A percentile compares a stretch with the other conserved stretches of the same genome.
These are phyloP conservation scores for Gasterosteus nipponicus DNA, from an alignment of 2,113 vertebrate species.

Conservation along the genomic window DNA sequence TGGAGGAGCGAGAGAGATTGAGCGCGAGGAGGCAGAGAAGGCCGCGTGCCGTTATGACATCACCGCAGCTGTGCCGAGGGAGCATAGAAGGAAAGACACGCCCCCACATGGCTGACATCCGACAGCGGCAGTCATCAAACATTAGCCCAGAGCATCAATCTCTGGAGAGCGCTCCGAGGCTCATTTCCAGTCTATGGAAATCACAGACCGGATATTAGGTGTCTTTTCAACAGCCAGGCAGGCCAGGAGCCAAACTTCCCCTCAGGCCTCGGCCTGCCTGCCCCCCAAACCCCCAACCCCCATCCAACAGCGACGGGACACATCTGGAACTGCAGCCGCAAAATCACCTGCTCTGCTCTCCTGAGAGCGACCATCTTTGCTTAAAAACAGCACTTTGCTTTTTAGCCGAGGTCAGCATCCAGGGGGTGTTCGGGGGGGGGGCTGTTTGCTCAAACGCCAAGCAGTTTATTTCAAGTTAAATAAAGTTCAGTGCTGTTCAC, in stretches of 20 bases:
- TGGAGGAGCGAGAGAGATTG: background rate
- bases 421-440: background rate
- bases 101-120: slow-evolving; percentile 69
- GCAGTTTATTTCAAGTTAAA: slow-evolving; percentile 56
- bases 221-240: slow-evolving; percentile 27
- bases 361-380: slow-evolving; percentile 43
- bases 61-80: slow-evolving; percentile 68
- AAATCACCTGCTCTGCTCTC: slow-evolving; percentile 25
- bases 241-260: background rate
- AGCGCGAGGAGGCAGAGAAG: slow-evolving; percentile 18
- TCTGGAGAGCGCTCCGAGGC: slow-evolving; percentile 46
- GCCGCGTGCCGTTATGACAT: slow-evolving; percentile 61
- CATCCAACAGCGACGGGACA: slow-evolving; percentile 19
- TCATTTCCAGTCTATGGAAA: slow-evolving; percentile 32
- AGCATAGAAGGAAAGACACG: slow-evolving; percentile 60
- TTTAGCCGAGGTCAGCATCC: slow-evolving; percentile 22
- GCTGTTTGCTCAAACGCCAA: slow-evolving; percentile 28
- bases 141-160: slow-evolving; percentile 57
- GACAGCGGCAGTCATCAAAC: slow-evolving; percentile 64
- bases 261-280: background rate
- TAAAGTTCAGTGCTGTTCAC: slow-evolving; percentile 47
- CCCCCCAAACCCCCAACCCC: background rate
- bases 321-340: slow-evolving; percentile 43
- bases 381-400: slow-evolving; percentile 41
- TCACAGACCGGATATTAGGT: slow-evolving; percentile 26